Percentiles rank a stretch among this genome's conserved stretches.
phyloP scores from a whole-genome alignment of 2,888 invertebrate genomes.

The Catocala fraxini region DNA sequence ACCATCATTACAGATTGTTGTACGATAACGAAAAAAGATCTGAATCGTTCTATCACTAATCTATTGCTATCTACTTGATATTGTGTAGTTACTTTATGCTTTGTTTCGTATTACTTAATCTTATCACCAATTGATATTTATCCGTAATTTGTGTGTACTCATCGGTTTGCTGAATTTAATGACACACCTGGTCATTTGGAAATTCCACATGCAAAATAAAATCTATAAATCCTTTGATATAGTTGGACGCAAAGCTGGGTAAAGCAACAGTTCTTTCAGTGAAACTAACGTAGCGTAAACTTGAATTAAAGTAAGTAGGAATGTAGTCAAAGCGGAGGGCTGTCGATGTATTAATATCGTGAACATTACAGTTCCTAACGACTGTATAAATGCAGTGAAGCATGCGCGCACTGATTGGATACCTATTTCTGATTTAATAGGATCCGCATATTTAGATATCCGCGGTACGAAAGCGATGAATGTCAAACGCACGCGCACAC shows the following conservation, averaged over 20 bases:
- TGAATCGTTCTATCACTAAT: too few species aligned
- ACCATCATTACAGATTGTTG: too few species aligned
- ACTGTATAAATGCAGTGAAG: constrained; percentile 68
- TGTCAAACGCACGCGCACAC: constrained; percentile 6
- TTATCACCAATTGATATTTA: constrained; percentile 21
- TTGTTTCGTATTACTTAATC: constrained; percentile 7
- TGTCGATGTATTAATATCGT: constrained; percentile 49
- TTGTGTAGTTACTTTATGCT: too few species aligned
- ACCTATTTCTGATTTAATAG: constrained; percentile 79
- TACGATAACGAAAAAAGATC: too few species aligned
- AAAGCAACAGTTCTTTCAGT: constrained; percentile 13
- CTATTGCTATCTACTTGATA: too few species aligned
- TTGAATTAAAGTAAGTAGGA: constrained; percentile 50
- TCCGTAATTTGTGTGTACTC: constrained; percentile 19
- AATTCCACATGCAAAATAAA: neutral
- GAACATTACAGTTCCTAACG: constrained; percentile 58
- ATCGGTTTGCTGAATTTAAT: constrained; percentile 1
- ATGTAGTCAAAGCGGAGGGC: constrained; percentile 40
- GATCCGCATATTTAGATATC: constrained; percentile 64
- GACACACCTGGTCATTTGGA: constrained; percentile 4
- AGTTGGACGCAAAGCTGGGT: constrained; percentile 11
- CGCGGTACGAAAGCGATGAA: constrained; percentile 49
- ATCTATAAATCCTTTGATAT: constrained; percentile 26
- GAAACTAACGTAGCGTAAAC: constrained; percentile 24
- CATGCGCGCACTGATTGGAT: constrained; percentile 75